Evolutionary conservation across 1,140 invertebrate genomes (phyloP), one percentile per base, ranked within the genome.

Genomic region (Drosophila parabipectinata): DNA sequence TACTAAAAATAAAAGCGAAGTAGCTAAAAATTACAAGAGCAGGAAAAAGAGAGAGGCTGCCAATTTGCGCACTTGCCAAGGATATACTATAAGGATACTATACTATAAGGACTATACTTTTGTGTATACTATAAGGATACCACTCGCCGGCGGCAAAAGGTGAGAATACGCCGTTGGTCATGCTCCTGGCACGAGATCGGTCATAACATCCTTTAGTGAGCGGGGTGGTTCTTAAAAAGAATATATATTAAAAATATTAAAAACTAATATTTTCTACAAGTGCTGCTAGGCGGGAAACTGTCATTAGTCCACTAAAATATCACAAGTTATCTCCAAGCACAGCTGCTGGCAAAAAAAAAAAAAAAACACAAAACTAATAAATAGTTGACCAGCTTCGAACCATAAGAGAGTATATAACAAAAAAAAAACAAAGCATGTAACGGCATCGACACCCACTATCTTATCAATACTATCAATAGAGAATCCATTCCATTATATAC

Each of bases 31-130:
- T 58, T 47, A 57, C 64, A 41, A 44, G 9, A 37, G 34, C 60
- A 64, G 41, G 47, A 64, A 37, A 41, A 51, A 47, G 39, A 39
- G 48, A 59, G 66, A 21, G 24, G 60, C 34, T 68, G 79, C 79
- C 79, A 83, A 77, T 50, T 71, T 66, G 81, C 30, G 56, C 28
- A 54, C 44, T 78, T 75, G 79, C 79, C 79, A 81, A 80, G 32
- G 60, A 55, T 24, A 69, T 57, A 68, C 52, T 71, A 69, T 52
- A 67, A 26, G 44, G 26, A 44, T 15, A n/a, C 41, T 14, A 15
- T 28, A 28, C 26, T 28, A 28, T 28, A 28, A 6, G 26, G 26
- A 28, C n/a, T n/a, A n/a, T n/a, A n/a, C n/a, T n/a, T n/a, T n/a
- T n/a, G n/a, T n/a, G n/a, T 14, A 15, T 28, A 28, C 26, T 28